Base-by-base conservation (phyloP, 2,888 invertebrate genomes). In the Nephrocerus scutellatus region DNA sequence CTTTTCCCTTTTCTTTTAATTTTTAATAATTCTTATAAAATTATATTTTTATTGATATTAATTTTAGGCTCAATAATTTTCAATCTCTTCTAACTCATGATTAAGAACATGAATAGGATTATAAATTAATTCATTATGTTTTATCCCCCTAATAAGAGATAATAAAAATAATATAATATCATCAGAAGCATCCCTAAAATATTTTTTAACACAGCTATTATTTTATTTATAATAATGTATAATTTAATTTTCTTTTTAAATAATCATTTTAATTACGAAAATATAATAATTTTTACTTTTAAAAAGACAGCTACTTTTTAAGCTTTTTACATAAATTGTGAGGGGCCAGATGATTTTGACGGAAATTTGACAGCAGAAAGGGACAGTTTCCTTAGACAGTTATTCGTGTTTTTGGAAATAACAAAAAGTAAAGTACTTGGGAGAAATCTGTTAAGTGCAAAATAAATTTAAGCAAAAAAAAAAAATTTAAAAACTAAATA, bases 121-220 rank as follows among this genome's bases (percentile, higher is more conserved):
- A 71, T 77, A 78, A 73, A 74, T 77, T 67, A 78, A 78, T 68
- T 52, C 77, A 51, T 59, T 78, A 54, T 71, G 74, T 54, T 74
- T 77, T 71, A 76, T 77, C 31, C 76, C 76, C 43, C 50, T 77
- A 57, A 72, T 77, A 62, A 71, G 68, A 47, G 67, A 65, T 26
- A 62, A 62, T 21, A 70, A n/a, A n/a, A n/a, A 69, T 59, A 75
- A 74, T 59, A 55, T 72, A 52, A 46, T 71, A 52, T 59, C 70
- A 1, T 66, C 72, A 2, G 75, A 76, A 73, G 65, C 75, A n/a
- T 68, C 73, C 0, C 57, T 77, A 66, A 77, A 76, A 70, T 78
- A 77, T 60, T 77, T 77, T 63, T 49, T 77, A 55, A 69, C 65
- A 2, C 77, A 77, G 74, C 58, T 22, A 49, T 66, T 50, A 56